phyloP scores from a whole-genome alignment of 1,140 invertebrate species.

The Ceratina calcarata region DNA sequence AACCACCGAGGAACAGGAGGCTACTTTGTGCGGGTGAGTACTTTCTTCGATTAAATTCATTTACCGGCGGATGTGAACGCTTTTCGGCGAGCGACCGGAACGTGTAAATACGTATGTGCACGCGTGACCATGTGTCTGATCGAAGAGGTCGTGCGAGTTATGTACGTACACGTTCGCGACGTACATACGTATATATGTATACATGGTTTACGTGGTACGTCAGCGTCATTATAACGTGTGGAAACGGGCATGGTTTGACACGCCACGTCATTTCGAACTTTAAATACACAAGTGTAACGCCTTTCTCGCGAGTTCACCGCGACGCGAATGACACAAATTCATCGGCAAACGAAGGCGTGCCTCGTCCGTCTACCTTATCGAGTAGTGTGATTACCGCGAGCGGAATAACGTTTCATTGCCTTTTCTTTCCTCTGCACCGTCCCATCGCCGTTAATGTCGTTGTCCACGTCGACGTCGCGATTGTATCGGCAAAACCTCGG shows the following conservation, averaged over 20 bases:
- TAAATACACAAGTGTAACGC: constrained; percentile 15
- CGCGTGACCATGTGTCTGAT: constrained; percentile 20
- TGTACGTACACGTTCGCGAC: no score
- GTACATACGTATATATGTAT: neutral
- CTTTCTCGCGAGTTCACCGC: neutral
- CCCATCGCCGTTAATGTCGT: constrained; percentile 5
- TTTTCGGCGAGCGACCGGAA: neutral
- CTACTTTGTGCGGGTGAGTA: constrained; percentile 77
- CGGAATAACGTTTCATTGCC: constrained; percentile 24
- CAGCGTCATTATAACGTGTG: constrained; percentile 10
- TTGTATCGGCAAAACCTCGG: constrained; percentile 8
- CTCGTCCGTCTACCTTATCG: constrained; percentile 14
- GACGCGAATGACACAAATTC: constrained; percentile 15
- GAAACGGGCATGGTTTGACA: constrained; percentile 37
- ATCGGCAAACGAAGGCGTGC: constrained; percentile 29
- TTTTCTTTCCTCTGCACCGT: constrained; percentile 15
- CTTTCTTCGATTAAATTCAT: neutral
- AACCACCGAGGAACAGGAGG: constrained; percentile 75
- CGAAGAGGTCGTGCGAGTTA: constrained; percentile 4
- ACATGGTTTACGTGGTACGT: constrained; percentile 11
- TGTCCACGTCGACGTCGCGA: constrained; percentile 26
- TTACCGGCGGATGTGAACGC: neutral
- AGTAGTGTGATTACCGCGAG: constrained; percentile 21
- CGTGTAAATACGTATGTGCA: neutral
- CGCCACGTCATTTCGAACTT: constrained; percentile 42